phyloP scores from a whole-genome alignment of 2,113 vertebrate genomes.

The Vombatus ursinus region DNA sequence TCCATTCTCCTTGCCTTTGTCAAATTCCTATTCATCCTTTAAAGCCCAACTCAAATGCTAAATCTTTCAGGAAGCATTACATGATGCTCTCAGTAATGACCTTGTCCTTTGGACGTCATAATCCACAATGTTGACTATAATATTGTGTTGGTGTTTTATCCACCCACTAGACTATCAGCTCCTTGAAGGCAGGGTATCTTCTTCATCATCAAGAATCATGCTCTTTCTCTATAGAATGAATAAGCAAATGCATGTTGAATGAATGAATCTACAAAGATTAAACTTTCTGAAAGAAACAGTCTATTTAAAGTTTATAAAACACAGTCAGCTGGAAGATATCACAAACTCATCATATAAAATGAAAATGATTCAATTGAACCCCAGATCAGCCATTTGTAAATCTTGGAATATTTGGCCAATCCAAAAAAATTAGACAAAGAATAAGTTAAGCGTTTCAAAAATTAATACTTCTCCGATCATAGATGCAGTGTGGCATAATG shows the following conservation, averaged over 20 bases:
- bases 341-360: neutral
- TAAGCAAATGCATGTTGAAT: neutral
- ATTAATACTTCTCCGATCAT: neutral
- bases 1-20: neutral
- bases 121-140: neutral
- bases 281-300: neutral
- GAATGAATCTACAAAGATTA: neutral
- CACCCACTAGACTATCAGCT: neutral
- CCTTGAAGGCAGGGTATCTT: neutral
- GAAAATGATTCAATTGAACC: neutral
- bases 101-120: neutral
- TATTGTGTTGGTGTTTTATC: neutral
- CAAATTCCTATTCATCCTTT: neutral
- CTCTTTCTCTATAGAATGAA: neutral
- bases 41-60: neutral
- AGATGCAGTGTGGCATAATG: neutral
- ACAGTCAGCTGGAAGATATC: neutral
- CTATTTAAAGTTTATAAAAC: neutral
- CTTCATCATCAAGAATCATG: neutral
- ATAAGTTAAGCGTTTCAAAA: neutral
- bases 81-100: neutral
- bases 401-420: neutral
- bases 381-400: neutral
- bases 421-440: neutral
- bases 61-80: neutral